Conservation (phyloP, 2,888 invertebrate species). For the Aethes cnicana region DNA sequence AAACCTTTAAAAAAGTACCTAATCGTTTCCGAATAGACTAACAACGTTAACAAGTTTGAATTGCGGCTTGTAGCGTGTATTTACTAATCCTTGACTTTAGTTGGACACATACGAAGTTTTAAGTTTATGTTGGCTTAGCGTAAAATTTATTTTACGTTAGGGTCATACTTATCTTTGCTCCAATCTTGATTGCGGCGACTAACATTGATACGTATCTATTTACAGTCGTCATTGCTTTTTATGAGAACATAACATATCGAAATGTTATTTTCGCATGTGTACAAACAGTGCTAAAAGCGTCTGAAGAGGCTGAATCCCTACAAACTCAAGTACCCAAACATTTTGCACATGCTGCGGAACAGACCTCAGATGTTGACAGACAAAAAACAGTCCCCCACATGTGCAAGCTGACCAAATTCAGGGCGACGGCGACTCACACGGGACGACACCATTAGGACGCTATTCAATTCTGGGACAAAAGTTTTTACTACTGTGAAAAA, state of each 20-base stretch:
- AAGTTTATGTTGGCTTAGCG: constrained; percentile 1
- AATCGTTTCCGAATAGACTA: constrained; percentile 56
- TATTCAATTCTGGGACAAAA: constrained; percentile 9
- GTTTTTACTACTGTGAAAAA: background rate
- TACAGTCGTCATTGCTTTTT: background rate
- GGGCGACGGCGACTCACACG: constrained; percentile 53
- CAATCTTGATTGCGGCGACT: constrained; percentile 22
- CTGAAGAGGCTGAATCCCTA: constrained; percentile 47
- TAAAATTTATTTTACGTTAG: constrained; percentile 13
- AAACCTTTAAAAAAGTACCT: constrained; percentile 59
- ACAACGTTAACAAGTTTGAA: constrained; percentile 39
- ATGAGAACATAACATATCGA: background rate
- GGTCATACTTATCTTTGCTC: constrained; percentile 17
- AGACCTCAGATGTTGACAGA: constrained; percentile 64
- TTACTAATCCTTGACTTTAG: constrained; percentile 29
- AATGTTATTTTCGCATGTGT: constrained; percentile 12
- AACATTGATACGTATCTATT: constrained; percentile 8
- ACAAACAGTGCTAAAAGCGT: constrained; percentile 26
- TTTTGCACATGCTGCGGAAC: constrained; percentile 72
- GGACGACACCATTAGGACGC: constrained; percentile 22
- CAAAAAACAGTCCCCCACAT: constrained; percentile 74
- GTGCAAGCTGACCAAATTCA: constrained; percentile 56
- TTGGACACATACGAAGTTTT: constrained; percentile 15
- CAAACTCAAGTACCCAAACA: constrained; percentile 49
- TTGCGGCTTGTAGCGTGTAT: constrained; percentile 48